Evolutionary conservation across 2,888 invertebrate genomes (phyloP).

Genomic region (Parasteatoda lunata): DNA sequence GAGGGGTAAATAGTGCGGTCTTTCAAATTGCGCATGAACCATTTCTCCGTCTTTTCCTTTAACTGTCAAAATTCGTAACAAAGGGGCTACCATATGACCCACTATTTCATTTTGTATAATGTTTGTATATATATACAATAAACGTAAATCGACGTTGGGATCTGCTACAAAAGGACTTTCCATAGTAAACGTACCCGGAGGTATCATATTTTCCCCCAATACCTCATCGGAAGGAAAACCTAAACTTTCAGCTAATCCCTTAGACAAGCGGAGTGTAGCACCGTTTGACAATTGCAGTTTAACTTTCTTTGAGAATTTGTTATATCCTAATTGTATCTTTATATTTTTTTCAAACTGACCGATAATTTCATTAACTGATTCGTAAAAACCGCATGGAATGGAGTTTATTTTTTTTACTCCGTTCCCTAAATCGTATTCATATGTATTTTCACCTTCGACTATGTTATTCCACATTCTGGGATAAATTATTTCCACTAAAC

Average conservation of each 20-base stretch:
- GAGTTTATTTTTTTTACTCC: too few species aligned
- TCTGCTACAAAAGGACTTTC: background rate
- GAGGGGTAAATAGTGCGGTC: background rate
- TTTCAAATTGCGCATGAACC: background rate
- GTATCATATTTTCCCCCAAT: background rate
- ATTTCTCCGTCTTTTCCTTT: constrained; percentile 12
- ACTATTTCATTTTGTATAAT: background rate
- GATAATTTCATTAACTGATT: background rate
- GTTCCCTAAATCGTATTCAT: too few species aligned
- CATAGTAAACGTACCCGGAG: background rate
- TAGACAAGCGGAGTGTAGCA: background rate
- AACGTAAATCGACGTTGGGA: background rate
- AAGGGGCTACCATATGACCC: constrained; percentile 6
- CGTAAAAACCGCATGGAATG: background rate
- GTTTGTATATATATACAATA: too few species aligned
- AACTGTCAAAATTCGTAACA: background rate
- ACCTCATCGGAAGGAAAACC: background rate
- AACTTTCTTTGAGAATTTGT: background rate
- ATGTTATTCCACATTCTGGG: too few species aligned
- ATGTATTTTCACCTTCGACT: too few species aligned
- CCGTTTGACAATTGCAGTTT: background rate
- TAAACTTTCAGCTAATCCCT: background rate
- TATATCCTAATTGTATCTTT: background rate
- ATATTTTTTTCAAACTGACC: background rate
- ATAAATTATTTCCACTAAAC: too few species aligned